phyloP scores from a whole-genome alignment of 2,113 vertebrate genomes.

The Istiophorus platypterus region DNA sequence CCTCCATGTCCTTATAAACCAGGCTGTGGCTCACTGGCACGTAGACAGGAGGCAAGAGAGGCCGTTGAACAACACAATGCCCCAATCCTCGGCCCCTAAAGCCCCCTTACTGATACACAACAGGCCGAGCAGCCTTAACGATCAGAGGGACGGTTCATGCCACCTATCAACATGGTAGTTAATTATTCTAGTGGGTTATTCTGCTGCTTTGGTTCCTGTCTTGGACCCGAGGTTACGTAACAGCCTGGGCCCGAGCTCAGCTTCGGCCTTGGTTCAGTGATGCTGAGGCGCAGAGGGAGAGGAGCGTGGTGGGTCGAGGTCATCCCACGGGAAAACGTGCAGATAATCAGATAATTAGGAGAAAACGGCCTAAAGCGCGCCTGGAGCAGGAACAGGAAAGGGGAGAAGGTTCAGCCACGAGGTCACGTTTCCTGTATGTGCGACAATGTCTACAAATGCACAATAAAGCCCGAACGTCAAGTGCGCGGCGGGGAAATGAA shows the following conservation, averaged over 20 bases:
- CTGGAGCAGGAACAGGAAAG: too few species aligned
- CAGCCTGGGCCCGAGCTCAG: neutral
- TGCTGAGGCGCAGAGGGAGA: neutral
- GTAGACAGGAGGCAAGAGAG: conserved; percentile 4
- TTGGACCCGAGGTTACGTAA: conserved; percentile 20
- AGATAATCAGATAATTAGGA: too few species aligned
- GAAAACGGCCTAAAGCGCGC: too few species aligned
- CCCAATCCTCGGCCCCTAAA: neutral
- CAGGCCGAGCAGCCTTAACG: neutral
- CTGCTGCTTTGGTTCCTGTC: neutral
- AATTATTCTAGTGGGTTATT: neutral
- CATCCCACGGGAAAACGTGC: too few species aligned
- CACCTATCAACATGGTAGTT: neutral
- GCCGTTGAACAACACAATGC: neutral
- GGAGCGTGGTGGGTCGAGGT: too few species aligned
- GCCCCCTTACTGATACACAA: neutral
- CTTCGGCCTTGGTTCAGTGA: neutral
- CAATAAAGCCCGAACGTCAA: neutral
- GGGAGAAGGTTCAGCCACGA: neutral
- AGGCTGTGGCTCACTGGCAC: neutral
- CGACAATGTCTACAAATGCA: neutral
- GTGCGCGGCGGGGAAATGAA: neutral
- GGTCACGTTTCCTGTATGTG: neutral
- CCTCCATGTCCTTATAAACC: neutral
- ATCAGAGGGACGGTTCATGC: too few species aligned